These are phyloP conservation scores for Hiodon alosoides DNA, from an alignment of 2,113 vertebrate species.

Conservation along the genomic window DNA sequence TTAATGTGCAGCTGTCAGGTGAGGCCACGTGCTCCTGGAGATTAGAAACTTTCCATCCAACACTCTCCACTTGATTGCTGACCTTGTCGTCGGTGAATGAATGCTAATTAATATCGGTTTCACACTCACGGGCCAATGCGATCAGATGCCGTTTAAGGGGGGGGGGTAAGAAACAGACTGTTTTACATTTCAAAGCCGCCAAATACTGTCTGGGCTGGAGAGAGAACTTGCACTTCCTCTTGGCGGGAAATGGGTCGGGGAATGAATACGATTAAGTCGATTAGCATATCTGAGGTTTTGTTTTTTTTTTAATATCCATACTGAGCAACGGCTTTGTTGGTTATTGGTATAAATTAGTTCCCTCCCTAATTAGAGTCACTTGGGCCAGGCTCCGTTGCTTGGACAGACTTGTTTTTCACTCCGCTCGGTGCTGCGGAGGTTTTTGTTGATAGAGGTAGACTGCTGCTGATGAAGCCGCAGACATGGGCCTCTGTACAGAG, in stretches of 20 bases:
- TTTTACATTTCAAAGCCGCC: slow-evolving; percentile 52
- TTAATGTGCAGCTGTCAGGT: slow-evolving; percentile 58
- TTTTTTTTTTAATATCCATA: background rate
- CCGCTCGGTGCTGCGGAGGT: too few species aligned
- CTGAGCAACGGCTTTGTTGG: background rate
- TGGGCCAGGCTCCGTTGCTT: too few species aligned
- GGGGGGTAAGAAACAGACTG: slow-evolving; percentile 27
- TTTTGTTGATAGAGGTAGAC: too few species aligned
- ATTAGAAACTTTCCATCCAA: slow-evolving; percentile 8
- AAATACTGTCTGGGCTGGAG: slow-evolving; percentile 22
- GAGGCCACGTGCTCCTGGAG: slow-evolving; percentile 23
- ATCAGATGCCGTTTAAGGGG: slow-evolving; percentile 45
- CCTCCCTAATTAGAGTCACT: background rate
- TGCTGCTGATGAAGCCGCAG: too few species aligned
- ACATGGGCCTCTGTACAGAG: too few species aligned
- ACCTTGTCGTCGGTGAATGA: slow-evolving; percentile 43
- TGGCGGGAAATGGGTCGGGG: background rate
- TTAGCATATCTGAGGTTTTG: background rate
- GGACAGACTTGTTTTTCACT: too few species aligned
- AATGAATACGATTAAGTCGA: background rate
- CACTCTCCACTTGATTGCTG: slow-evolving; percentile 29
- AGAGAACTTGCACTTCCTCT: slow-evolving; percentile 34
- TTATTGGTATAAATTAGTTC: background rate
- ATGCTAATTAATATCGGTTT: slow-evolving; percentile 42
- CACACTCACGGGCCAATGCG: slow-evolving; percentile 41